Evolutionary conservation across 2,797 vertebrate species (phyloP), one percentile per base, ranked within the genome.

Genomic region (Coendou prehensilis): DNA sequence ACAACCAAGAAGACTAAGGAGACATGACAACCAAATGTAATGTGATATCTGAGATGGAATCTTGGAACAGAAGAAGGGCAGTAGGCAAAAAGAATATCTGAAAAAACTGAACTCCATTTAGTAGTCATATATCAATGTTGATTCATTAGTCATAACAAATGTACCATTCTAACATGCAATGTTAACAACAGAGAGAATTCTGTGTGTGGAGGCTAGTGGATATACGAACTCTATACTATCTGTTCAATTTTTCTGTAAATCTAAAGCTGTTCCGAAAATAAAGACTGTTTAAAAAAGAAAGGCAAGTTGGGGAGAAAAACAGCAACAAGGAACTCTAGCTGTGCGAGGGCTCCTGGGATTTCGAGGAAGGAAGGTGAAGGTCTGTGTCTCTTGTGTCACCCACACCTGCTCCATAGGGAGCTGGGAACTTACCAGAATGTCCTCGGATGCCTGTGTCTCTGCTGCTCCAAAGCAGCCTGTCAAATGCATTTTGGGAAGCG

Each of bases 201-300:
- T 67, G 37, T 57, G 41, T 89, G 52, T 56, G 54, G 28, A 28
- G 23, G 69, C 33, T 0, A 28, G 28, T 11, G 6, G 20, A 41
- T 47, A 69, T 17, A 37, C 28, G 37, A 79, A 45, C 69, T 81
- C 75, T 93, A 28, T 79, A 28, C 18, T 78, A 63, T 59, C 41
- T 84, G 71, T 10, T 75, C 45, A 59, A 15, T 78, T 89, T 92
- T 85, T 73, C 73, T 76, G 37, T 81, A 75, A 75, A 67, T 73
- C 41, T 59, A 85, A 89, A 92, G 67, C 26, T 63, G 30, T 73
- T 94, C 56, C 92, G 80, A 73, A 92, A 73, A 84, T 73, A 81
- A 84, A 94, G 47, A 61, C 63, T 75, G 52, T 71, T 61, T 9
- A 41, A 69, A 37, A 61, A 63, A n/a, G 17, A 50, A 67, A 69